Evolutionary conservation across 2,113 vertebrate species (phyloP), one percentile per base, ranked within the genome.

Genomic region (Pachypanchax playfairii): DNA sequence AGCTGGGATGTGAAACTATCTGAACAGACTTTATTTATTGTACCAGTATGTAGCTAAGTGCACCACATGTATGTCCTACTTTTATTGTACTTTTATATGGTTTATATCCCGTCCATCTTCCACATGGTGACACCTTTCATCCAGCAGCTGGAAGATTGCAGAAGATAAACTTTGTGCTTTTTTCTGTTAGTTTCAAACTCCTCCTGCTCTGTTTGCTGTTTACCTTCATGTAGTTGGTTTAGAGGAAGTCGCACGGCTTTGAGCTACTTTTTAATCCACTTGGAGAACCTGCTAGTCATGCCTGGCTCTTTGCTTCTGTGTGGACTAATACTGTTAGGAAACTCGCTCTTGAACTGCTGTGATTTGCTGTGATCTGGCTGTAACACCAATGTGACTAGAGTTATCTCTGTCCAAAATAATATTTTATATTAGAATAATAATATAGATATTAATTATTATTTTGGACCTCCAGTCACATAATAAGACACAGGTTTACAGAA

Each of bases 21-120:
- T 55, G 58, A 48, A 53, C 70, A 56, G 63, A n/a, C 55, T 59
- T 83, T 70, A 62, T 70, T 79, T 82, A 53, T 63, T 42, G 53
- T 57, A 77, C 50, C 26, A 49, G 48, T 46, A 71, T 71, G 12
- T 53, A 13, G 55, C 67, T 70, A 48, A 71, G 70, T 55, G 62
- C 33, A 53, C 39, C 50, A 43, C 36, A 28, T 48, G 54, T 57
- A 46, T 42, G 38, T 44, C 76, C 62, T 79, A 75, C 71, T 79
- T 84, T 71, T n/a, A n/a, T n/a, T n/a, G n/a, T n/a, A n/a, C n/a
- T 61, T 80, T 74, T 65, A 13, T 42, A 47, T 48, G 49, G 53
- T 76, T 69, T 66, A 42, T 44, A 38, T 38, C 58, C 84, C 85
- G 87, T 89, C 85, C 89, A 86, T 66, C 64, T 6, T 44, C 70